Conservation (phyloP, 2,888 invertebrate species). For the Drosophila maculinotata region DNA sequence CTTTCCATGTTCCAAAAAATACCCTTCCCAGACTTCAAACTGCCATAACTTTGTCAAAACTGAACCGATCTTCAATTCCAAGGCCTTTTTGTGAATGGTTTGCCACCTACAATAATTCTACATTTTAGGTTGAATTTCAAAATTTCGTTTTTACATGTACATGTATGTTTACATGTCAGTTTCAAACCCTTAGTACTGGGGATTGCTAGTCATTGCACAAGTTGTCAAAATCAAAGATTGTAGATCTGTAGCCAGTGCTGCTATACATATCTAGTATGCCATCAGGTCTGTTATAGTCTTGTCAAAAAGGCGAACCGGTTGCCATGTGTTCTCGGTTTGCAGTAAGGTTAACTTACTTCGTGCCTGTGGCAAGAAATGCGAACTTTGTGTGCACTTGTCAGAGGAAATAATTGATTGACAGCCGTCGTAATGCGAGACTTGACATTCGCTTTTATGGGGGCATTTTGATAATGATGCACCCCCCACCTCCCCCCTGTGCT, state of each 20-base stretch:
- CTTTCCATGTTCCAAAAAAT: too few relatives aligned
- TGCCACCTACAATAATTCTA: too few relatives aligned
- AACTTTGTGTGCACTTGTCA: conserved; percentile 54
- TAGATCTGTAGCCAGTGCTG: too few relatives aligned
- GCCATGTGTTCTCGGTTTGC: conserved; percentile 31
- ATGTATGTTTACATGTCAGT: too few relatives aligned
- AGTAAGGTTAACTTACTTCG: conserved; percentile 30
- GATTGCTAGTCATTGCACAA: background rate
- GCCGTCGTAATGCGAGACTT: conserved; percentile 66
- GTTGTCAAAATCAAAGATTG: conserved; percentile 4
- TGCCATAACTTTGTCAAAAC: too few relatives aligned
- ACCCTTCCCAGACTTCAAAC: too few relatives aligned
- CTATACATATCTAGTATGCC: too few relatives aligned
- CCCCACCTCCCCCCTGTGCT: background rate
- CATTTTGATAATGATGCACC: conserved; percentile 57
- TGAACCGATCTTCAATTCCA: too few relatives aligned
- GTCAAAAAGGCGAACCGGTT: conserved; percentile 13
- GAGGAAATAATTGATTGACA: conserved; percentile 64
- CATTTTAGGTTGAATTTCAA: too few relatives aligned
- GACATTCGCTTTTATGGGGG: conserved; percentile 60
- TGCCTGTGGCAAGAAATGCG: conserved; percentile 10
- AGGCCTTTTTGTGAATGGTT: too few relatives aligned
- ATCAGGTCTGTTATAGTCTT: conserved; percentile 21
- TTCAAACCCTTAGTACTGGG: too few relatives aligned
- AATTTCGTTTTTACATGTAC: too few relatives aligned